Percentiles rank a stretch among this genome's conserved stretches.
Conservation (phyloP, 2,113 vertebrate species). For the Chionomys nivalis region DNA sequence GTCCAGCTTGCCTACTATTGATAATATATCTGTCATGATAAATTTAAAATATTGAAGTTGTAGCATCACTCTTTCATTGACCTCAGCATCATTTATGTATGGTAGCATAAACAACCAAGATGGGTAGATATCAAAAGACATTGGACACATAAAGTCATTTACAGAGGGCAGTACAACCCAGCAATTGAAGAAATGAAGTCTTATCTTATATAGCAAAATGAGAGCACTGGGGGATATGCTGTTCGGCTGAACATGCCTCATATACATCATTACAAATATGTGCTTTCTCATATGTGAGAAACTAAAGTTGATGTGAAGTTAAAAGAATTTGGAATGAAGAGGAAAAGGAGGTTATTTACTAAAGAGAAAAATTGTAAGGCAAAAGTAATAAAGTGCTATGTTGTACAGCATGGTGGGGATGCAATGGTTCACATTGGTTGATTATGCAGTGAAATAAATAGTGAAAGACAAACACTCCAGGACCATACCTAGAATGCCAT, state of each 20-base stretch:
- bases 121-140: not conserved
- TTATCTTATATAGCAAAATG: too few relatives aligned
- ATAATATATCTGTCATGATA: not conserved
- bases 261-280: too few relatives aligned
- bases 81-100: not conserved
- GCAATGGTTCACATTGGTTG: too few relatives aligned
- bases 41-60: not conserved
- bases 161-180: not conserved
- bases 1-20: not conserved
- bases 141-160: not conserved
- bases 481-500: not conserved
- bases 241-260: too few relatives aligned
- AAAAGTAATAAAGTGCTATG: not conserved
- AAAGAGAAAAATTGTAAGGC: not conserved
- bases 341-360: not conserved
- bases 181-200: not conserved
- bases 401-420: not conserved
- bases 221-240: too few relatives aligned
- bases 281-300: too few relatives aligned
- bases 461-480: not conserved
- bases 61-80: not conserved
- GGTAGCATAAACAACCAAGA: too few relatives aligned
- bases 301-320: too few relatives aligned
- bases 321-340: not conserved
- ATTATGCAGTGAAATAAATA: not conserved